Base-by-base conservation (phyloP, 2,888 invertebrate genomes). In the Netelia fuscicornis region DNA sequence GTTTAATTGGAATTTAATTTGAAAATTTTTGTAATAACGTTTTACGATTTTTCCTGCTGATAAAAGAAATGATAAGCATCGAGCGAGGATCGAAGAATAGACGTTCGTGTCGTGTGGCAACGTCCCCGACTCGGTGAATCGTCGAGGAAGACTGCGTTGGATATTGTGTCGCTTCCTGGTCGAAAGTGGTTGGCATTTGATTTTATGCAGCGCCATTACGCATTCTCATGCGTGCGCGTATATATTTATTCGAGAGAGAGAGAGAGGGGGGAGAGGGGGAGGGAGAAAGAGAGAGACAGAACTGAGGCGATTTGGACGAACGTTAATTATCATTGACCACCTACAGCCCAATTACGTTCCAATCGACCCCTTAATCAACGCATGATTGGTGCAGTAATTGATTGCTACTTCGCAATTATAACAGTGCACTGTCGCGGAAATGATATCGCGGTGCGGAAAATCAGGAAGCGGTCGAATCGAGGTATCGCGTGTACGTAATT, bases 321-420 rank as follows among this genome's bases (percentile, higher is more conserved):
- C 92, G 92, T 93, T 93, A 93, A 93, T 93, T 92, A 93, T 93
- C 92, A 91, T 89, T 93, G 93, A 92, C 93, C 93, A 93, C 91
- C 93, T 92, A 91, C 91, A 91, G 91, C 90, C 93, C 92, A 92
- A 93, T 93, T 93, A 93, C 93, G 92, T 92, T 93, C 92, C 93
- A 93, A 93, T 93, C 92, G 92, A 91, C 91, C 93, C 93, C 92
- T 93, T 92, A 93, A 93, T 93, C 92, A 93, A 93, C 92, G 93
- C 93, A 93, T 92, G 93, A 93, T 93, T 93, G 93, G 91, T 93
- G 91, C 91, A 90, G 92, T 93, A 93, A 93, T 93, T 93, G 93
- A 93, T 93, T 93, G 93, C 93, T 92, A 93, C 93, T 92, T 90
- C 91, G 93, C 93, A 92, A 93, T 93, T 93, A 93, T 93, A 93